A percentile compares a stretch with the other conserved stretches of the same genome.
Evolutionary conservation across 2,113 vertebrate species (phyloP).

Genomic region (Hiodon alosoides): DNA sequence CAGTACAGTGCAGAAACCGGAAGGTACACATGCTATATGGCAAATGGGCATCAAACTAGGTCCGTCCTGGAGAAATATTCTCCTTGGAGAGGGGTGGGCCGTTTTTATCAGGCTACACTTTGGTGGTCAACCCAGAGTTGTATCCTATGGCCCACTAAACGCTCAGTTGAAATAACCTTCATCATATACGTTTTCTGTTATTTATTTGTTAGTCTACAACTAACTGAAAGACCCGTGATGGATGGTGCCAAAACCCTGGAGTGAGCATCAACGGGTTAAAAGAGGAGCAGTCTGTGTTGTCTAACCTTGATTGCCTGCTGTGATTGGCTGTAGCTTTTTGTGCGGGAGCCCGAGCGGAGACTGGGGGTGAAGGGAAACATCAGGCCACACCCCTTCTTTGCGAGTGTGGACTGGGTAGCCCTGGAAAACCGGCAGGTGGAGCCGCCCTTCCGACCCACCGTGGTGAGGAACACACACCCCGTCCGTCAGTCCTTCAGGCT

Average conservation of each 20-base stretch:
- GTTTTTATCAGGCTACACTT: too few relatives aligned
- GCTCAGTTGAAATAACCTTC: too few relatives aligned
- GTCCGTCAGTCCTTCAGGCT: too few relatives aligned
- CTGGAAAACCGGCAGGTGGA: slow-evolving; percentile 79
- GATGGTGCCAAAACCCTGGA: not conserved
- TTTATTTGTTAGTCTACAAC: too few relatives aligned
- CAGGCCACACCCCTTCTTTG: slow-evolving; percentile 81
- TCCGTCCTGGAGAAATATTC: too few relatives aligned
- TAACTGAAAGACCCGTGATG: not conserved
- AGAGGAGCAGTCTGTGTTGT: not conserved
- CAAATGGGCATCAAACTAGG: too few relatives aligned
- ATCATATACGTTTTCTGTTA: too few relatives aligned
- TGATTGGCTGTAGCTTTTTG: slow-evolving; percentile 73
- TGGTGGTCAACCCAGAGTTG: too few relatives aligned
- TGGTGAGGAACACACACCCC: slow-evolving; percentile 63
- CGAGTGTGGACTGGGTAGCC: slow-evolving; percentile 76
- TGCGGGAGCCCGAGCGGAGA: slow-evolving; percentile 88
- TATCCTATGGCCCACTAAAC: too few relatives aligned
- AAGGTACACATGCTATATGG: not conserved
- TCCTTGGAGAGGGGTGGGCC: too few relatives aligned
- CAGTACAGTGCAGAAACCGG: not conserved
- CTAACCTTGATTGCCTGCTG: not conserved
- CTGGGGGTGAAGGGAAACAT: slow-evolving; percentile 83
- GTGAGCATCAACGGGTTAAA: not conserved
- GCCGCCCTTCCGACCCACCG: slow-evolving; percentile 84